phyloP scores from a whole-genome alignment of 2,113 vertebrate genomes.

The Psittacula cyanocephala region DNA sequence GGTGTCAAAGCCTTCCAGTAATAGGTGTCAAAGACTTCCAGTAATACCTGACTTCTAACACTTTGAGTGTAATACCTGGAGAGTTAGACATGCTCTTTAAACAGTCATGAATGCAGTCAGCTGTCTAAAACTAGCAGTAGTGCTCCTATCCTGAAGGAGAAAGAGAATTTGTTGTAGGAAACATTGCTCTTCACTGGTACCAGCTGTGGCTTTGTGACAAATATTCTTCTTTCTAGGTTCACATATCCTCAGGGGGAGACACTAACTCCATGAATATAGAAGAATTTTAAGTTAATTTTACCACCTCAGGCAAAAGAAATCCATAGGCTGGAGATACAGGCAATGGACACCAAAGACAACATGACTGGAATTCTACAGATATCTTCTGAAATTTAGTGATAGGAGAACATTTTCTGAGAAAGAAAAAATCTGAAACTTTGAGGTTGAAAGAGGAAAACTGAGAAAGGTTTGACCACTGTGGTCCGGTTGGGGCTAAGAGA shows the following conservation, averaged over 20 bases:
- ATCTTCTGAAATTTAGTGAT: background rate
- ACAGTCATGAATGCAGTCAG: background rate
- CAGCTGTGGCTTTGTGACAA: background rate
- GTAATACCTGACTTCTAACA: background rate
- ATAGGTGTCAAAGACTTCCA: background rate
- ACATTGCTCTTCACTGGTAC: background rate
- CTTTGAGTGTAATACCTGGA: background rate
- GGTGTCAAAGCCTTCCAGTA: background rate
- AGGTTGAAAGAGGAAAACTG: background rate
- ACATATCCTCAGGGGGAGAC: background rate
- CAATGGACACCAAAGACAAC: background rate
- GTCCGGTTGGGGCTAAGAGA: background rate
- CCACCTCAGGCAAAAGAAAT: background rate
- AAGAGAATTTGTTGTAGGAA: background rate
- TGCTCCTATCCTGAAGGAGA: background rate
- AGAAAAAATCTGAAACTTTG: background rate
- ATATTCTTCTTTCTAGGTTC: background rate
- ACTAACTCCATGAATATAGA: background rate
- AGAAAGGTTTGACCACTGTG: background rate
- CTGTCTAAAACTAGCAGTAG: background rate
- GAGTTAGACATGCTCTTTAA: background rate
- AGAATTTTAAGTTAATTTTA: background rate
- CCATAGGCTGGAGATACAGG: background rate
- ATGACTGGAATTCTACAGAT: background rate
- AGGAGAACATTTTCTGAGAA: background rate